phyloP scores from a whole-genome alignment of 1,140 invertebrate genomes.

The Lepidurus couesii region DNA sequence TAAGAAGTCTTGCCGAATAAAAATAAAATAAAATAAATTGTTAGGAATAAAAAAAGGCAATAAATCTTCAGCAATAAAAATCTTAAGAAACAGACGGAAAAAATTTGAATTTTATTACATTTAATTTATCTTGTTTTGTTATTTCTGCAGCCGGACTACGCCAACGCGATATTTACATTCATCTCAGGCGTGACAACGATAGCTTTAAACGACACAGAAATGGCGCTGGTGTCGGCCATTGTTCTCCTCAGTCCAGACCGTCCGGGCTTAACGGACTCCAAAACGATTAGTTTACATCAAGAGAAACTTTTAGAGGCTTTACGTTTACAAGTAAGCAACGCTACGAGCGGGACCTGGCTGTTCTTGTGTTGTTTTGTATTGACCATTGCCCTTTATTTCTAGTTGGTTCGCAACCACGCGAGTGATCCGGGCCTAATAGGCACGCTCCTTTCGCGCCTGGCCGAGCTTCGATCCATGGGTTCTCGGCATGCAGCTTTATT shows the following conservation, averaged over 20 bases:
- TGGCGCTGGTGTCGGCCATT: conserved; percentile 81
- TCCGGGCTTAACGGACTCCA: conserved; percentile 70
- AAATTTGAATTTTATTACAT: not conserved
- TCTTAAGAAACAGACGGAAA: not conserved
- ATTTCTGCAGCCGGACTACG: conserved; percentile 59
- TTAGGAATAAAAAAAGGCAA: not conserved
- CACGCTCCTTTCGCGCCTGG: conserved; percentile 63
- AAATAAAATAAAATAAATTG: not conserved
- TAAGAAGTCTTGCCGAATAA: conserved; percentile 20
- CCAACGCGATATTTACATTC: conserved; percentile 69
- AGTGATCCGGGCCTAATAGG: conserved; percentile 58
- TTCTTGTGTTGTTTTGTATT: not conserved
- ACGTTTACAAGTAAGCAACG: conserved; percentile 58
- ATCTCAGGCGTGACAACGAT: conserved; percentile 69
- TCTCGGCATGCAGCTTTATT: conserved; percentile 75
- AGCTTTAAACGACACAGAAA: conserved; percentile 77
- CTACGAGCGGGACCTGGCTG: not conserved
- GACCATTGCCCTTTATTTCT: conserved; percentile 30
- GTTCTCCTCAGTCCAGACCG: conserved; percentile 76
- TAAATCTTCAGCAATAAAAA: no score
- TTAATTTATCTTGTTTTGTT: not conserved
- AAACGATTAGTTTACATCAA: conserved; percentile 67
- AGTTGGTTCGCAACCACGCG: conserved; percentile 49
- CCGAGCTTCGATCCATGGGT: conserved; percentile 75
- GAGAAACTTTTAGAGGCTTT: conserved; percentile 80